Evolutionary conservation across 2,797 vertebrate species (phyloP), one percentile per base, ranked within the genome.

Genomic region (Microchirus variegatus): DNA sequence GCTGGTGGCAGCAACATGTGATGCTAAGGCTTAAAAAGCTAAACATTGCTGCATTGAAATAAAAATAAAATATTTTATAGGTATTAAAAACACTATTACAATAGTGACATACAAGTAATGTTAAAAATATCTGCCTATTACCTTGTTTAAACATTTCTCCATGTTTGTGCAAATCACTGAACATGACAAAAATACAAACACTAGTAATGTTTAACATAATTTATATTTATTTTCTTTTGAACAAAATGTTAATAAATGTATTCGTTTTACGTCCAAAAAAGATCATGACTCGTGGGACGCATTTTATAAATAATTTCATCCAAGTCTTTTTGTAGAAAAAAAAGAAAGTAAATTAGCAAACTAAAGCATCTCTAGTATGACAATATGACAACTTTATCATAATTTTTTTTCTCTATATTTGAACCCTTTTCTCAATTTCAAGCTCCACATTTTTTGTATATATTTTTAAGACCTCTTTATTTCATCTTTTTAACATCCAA

Each of bases 231-330:
- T 95, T 91, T 93, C 89, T 88, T 88, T 90, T 92, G 89, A 94
- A 89, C 91, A 94, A 91, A 92, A 90, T 89, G 91, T 93, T 93
- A 91, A 90, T 90, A 91, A 92, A 92, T 94, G 93, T 94, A 85
- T 93, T 90, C 73, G 91, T 90, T 86, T 87, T 92, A 89, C 91
- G 91, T 95, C 93, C 90, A 91, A 90, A 93, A 94, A 95, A 93
- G 87, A 91, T 90, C 84, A 92, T 93, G 92, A 92, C 91, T 94
- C 84, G 88, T 94, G 89, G 93, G 91, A 92, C 93, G 88, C 84
- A 86, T 92, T 90, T 91, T 95, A 95, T 93, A 95, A 95, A 94
- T 95, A 92, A 94, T 90, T 91, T 92, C 89, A 93, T 93, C 90
- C 91, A 91, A 92, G 83, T 93, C 85, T 90, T 92, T 31, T 93